Base-by-base conservation (phyloP, 1,140 invertebrate genomes). In the Lordiphosa mommai region DNA sequence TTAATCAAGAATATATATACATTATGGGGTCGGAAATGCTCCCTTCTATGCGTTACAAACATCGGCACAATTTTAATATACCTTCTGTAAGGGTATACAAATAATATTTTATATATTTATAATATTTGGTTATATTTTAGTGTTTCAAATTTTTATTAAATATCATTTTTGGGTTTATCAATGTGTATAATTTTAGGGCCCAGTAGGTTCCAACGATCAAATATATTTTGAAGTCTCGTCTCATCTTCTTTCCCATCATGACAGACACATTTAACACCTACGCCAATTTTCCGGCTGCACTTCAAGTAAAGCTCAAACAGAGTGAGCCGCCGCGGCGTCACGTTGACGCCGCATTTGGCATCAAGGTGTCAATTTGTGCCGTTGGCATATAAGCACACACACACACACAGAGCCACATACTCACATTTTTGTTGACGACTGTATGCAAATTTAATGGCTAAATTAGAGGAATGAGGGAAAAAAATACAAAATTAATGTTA, bases 371-470 rank as follows among this genome's bases (percentile, higher is more conserved):
- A 80, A 80, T 80, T 82, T 82, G 47, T 49, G 71, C 71, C 55
- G 52, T 61, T 74, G 66, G 66, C 76, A 57, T 52, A 53, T 43
- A 58, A 40, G 33, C 59, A 46, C 55, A 74, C 47, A 38, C 53
- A 32, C 43, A 52, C 13, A 73, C 17, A 47, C 30, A 51, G n/a
- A n/a, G n/a, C 46, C 37, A 34, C 49, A 55, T 43, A 49, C 14
- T 67, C 8, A 30, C 23, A 53, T 23, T 58, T 58, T 16, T 61
- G 17, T 55, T 59, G 73, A 53, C 43, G 68, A 59, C 66, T 68
- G 61, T 82, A 82, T 82, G 77, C 77, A 84, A 82, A 82, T 82
- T 82, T 84, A 84, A 84, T 82, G 77, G 77, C 77, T 82, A 82
- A 84, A 82, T 82, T 82, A 82, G 77, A 82, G 61, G 72, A 84